Evolutionary conservation across 1,140 invertebrate genomes (phyloP).

Genomic region (Euborellia annulipes): DNA sequence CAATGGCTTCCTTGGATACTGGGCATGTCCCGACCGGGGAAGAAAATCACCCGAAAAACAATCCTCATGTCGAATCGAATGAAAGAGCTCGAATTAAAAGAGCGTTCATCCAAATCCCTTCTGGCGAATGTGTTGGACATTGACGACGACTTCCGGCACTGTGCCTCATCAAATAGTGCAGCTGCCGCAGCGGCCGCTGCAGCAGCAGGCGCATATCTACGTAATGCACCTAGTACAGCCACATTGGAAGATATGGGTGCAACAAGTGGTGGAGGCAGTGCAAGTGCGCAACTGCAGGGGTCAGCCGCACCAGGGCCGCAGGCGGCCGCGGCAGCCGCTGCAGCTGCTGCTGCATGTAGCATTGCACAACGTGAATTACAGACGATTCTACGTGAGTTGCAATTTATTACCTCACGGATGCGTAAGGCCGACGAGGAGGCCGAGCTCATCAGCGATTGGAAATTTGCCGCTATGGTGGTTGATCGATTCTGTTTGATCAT

Average conservation of each 20-base stretch:
- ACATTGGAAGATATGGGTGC: constrained; percentile 7
- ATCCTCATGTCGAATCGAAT: constrained; percentile 75
- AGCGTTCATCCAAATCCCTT: constrained; percentile 81
- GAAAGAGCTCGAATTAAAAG: constrained; percentile 80
- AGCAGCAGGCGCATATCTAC: constrained; percentile 1
- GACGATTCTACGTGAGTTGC: constrained; percentile 77
- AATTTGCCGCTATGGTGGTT: constrained; percentile 98
- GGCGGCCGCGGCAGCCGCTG: background rate
- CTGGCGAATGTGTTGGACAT: constrained; percentile 88
- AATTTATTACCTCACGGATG: constrained; percentile 84
- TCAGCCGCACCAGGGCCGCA: constrained; percentile 5
- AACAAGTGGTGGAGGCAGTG: constrained; percentile 24
- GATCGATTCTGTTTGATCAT: constrained; percentile 94
- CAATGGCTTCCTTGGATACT: constrained; percentile 94
- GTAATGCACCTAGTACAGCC: constrained; percentile 4
- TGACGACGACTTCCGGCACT: constrained; percentile 78
- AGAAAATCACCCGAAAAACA: constrained; percentile 81
- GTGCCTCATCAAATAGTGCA: constrained; percentile 32
- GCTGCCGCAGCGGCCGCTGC: constrained; percentile 12
- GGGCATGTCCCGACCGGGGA: constrained; percentile 83
- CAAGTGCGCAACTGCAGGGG: constrained; percentile 13
- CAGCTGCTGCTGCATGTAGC: constrained; percentile 11
- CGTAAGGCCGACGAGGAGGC: constrained; percentile 76
- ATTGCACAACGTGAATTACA: constrained; percentile 49
- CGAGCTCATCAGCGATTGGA: constrained; percentile 94